Base-by-base conservation (phyloP, 64 coral and sea anemone species). In the Acropora yongei region DNA sequence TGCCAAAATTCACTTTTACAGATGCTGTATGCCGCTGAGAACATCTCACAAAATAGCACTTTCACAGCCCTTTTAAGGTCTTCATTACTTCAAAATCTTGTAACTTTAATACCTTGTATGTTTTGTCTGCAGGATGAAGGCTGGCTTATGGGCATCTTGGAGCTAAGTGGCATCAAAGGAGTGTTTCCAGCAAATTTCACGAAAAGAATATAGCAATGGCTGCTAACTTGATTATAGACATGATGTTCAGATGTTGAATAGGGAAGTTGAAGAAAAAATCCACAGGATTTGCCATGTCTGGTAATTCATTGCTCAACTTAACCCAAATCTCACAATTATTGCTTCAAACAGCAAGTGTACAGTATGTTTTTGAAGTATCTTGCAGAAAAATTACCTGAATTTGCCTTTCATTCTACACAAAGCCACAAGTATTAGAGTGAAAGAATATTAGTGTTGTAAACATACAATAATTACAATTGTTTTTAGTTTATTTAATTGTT, bases 161-260 rank as follows among this genome's bases (percentile, higher is more conserved):
- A 96, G 42, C 82, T 89, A 10, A 85, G 94, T 12, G 90, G 95
- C 60, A 80, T 94, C 18, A 96, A 93, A 88, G 97, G 97, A 49
- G 97, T 99, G 43, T 99, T 99, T 72, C 97, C 97, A 73, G 94
- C 91, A 75, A 99, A 99, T 77, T 99, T 99, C 76, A 99, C 97
- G 41, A 96, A 93, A 73, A 44, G 5, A 74, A 87, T 93, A 46
- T 72, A 85, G 43, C 10, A 48, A 17, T 47, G 44, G 17, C 13
- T 45, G 44, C 13, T 1, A 45, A 30, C 30, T 9, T 41, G 6
- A 19, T 30, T 3, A 46, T 76, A 44, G 41, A 5, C 3, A 77
- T 55, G 51, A 55, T 9, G 10, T 30, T 30, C 30, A 30, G 30
- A 30, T 30, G 30, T 30, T 30, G 30, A 30, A 30, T 30, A 30